Evolutionary conservation across 2,888 invertebrate genomes (phyloP).

Genomic region (Nomada fabriciana): DNA sequence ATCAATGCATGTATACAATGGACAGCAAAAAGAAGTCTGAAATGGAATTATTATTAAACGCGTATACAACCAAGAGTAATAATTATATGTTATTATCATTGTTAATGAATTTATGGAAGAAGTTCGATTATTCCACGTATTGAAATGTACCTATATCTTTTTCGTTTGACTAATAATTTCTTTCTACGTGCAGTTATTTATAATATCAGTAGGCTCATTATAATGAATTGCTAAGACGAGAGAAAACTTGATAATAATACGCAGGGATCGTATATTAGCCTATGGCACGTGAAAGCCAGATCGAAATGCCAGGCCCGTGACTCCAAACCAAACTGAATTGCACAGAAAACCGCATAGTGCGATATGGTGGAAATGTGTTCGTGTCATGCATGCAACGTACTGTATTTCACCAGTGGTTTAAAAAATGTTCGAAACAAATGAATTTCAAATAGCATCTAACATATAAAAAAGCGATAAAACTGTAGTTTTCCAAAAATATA

Average conservation of each 20-base stretch:
- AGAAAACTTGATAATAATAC: constrained; percentile 22
- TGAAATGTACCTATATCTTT: background rate
- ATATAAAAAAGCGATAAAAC: background rate
- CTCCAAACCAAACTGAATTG: constrained; percentile 24
- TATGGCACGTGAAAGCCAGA: constrained; percentile 11
- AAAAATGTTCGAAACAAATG: background rate
- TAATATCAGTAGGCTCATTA: background rate
- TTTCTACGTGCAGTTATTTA: background rate
- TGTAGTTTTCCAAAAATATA: no score
- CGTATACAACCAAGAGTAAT: no score
- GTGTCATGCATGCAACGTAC: constrained; percentile 1
- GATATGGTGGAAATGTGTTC: constrained; percentile 9
- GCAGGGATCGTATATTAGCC: constrained; percentile 1
- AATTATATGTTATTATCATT: background rate
- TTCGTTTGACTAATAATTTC: background rate
- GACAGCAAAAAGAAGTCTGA: background rate
- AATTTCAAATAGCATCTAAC: background rate
- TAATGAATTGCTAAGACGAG: constrained; percentile 6
- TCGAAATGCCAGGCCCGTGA: constrained; percentile 18
- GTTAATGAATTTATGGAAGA: no score
- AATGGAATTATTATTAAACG: no score
- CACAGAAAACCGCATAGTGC: constrained; percentile 26
- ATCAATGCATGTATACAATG: no score
- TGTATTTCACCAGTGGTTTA: background rate
- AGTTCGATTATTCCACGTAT: no score